Base-by-base conservation (phyloP, 2,113 vertebrate species). In the Phrynosoma blainvillii region DNA sequence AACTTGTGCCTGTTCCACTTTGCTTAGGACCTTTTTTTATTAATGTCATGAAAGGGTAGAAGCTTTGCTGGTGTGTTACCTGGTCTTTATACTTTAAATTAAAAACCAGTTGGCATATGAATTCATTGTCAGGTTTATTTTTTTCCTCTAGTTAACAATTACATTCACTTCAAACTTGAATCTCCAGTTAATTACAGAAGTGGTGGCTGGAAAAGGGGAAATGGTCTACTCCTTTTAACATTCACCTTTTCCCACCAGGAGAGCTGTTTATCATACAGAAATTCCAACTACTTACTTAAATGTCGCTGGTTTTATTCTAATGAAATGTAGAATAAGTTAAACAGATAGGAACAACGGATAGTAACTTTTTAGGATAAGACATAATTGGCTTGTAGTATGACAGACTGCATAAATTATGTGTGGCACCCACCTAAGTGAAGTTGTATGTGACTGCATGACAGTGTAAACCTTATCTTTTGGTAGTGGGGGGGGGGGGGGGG, bases 101-200 rank as follows among this genome's bases (percentile, higher is more conserved):
- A 59, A 52, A 70, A 78, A 83, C 65, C 30, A 36, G 30, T 70
- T 70, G 70, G 47, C 59, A n/a, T 88, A 16, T 42, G 52, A 27
- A 84, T 84, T 84, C 5, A 84, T 76, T 59, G 59, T 82, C 23
- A 70, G 30, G 20, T 88, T 88, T 88, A 88, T 88, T 87, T 83
- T 83, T 42, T 10, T 20, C 32, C n/a, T 79, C 75, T 79, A 52
- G 20, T 83, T 77, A 88, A 84, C 74, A n/a, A 40, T 82, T 88
- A 88, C 80, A 84, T 78, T 84, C 74, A 83, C 73, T 40, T 83
- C 74, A 20, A 13, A 40, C 66, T 71, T 71, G 27, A 42, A 52
- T 80, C 68, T 79, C 27, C 76, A 89, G 27, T 84, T 77, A 54
- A 85, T 75, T 30, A 68, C 32, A 89, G 42, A 0, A 74, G 14